Evolutionary conservation across 2,797 vertebrate species (phyloP).

Genomic region (Pangasius larnaudii): DNA sequence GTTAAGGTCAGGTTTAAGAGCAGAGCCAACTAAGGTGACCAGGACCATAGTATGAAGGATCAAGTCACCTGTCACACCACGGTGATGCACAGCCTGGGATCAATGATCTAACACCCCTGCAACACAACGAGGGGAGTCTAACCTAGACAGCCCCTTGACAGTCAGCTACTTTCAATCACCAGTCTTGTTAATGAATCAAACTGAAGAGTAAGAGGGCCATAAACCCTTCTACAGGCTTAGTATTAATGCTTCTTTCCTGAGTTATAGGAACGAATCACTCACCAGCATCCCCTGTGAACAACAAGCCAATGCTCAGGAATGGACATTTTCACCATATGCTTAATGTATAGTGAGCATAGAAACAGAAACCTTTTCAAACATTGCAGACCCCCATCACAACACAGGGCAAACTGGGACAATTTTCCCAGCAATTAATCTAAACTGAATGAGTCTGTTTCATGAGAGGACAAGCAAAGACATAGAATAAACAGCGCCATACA

Average conservation of each 20-base stretch:
- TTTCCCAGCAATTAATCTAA: background rate
- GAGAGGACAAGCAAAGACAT: background rate
- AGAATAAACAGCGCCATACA: background rate
- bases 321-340: background rate
- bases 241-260: background rate
- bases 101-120: background rate
- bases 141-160: background rate
- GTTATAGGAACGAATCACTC: background rate
- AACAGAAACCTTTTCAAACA: background rate
- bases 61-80: background rate
- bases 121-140: background rate
- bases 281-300: background rate
- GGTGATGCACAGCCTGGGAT: background rate
- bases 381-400: background rate
- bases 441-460: background rate
- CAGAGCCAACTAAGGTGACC: background rate
- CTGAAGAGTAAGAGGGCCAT: background rate
- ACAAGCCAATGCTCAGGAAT: slow-evolving; percentile 2
- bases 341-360: background rate
- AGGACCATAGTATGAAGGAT: background rate
- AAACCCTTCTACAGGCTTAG: background rate
- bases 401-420: background rate
- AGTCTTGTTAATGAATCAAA: slow-evolving; percentile 19
- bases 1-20: background rate
- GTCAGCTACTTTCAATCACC: background rate